Base-by-base conservation (phyloP, 2,797 vertebrate species). In the Platalea minor region DNA sequence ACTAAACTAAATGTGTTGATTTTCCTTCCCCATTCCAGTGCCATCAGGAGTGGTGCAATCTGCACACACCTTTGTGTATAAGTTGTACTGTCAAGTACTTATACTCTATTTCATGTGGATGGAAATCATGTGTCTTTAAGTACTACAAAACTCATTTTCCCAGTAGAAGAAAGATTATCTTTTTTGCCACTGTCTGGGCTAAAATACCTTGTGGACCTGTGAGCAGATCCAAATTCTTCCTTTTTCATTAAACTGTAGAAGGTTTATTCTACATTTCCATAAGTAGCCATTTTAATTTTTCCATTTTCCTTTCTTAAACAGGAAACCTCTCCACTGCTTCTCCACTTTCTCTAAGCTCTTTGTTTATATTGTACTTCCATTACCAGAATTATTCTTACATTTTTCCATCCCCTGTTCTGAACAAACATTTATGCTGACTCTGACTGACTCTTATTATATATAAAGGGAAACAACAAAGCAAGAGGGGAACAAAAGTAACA, bases 221-320 rank as follows among this genome's bases (percentile, higher is more conserved):
- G 11, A 89, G 69, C 28, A 86, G 46, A 83, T 88, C 50, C 85
- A 85, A 88, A 92, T 95, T 81, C 68, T 92, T 92, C 61, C 43
- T 77, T 95, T 84, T 84, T 83, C 57, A 17, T 94, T 91, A 86
- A 88, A 53, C 59, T 79, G 31, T 50, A 18, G 23, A 88, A 89
- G 82, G 82, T 91, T 97, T 97, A 88, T 92, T 96, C 91, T 95
- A 96, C 73, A 60, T 94, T 96, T 96, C 70, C 85, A 78, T 93
- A 92, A 94, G 96, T 67, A 94, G 91, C 88, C 79, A 69, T 96
- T 94, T 96, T 97, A 92, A 85, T 85, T 89, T 96, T 96, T 96
- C 95, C 92, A 92, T 97, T 96, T 97, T 96, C 85, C 85, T 93
- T 96, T 93, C 88, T 96, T 96, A 96, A 96, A 97, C 94, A 96